These are phyloP conservation scores for Nomada fucata DNA, from an alignment of 2,888 invertebrate genomes.

Conservation along the genomic window DNA sequence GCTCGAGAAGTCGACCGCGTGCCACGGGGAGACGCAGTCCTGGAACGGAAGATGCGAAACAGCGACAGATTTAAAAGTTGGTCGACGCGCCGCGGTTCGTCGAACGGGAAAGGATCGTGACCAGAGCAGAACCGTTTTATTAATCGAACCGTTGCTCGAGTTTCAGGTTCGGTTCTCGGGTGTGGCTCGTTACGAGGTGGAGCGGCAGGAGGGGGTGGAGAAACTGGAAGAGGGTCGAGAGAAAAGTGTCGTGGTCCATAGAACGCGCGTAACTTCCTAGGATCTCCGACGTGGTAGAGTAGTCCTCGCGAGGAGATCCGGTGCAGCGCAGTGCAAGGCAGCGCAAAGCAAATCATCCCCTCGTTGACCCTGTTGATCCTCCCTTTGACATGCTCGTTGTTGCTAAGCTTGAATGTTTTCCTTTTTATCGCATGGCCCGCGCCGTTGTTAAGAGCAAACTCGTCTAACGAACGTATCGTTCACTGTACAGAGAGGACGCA, in stretches of 20 bases:
- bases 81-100: too few species aligned
- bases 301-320: conserved; percentile 21
- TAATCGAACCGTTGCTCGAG: conserved; percentile 25
- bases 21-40: background rate
- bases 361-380: conserved; percentile 20
- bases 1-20: background rate
- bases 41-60: background rate
- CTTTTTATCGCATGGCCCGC: conserved; percentile 83
- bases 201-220: background rate
- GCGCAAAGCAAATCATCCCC: conserved; percentile 2
- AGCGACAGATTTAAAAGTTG: too few species aligned
- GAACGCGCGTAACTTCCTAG: background rate
- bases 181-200: background rate
- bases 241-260: too few species aligned
- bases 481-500: background rate
- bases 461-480: conserved; percentile 39
- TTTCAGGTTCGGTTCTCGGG: conserved; percentile 23
- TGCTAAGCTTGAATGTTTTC: conserved; percentile 81
- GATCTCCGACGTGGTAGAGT: conserved; percentile 7
- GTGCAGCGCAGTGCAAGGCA: background rate
- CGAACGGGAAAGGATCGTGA: too few species aligned
- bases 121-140: background rate
- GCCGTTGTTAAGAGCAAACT: conserved; percentile 74
- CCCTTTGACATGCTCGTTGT: conserved; percentile 80
- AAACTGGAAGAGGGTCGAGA: too few species aligned